Evolutionary conservation across 2,888 invertebrate species (phyloP), one percentile per base, ranked within the genome.

Genomic region (Craniophora ligustri): DNA sequence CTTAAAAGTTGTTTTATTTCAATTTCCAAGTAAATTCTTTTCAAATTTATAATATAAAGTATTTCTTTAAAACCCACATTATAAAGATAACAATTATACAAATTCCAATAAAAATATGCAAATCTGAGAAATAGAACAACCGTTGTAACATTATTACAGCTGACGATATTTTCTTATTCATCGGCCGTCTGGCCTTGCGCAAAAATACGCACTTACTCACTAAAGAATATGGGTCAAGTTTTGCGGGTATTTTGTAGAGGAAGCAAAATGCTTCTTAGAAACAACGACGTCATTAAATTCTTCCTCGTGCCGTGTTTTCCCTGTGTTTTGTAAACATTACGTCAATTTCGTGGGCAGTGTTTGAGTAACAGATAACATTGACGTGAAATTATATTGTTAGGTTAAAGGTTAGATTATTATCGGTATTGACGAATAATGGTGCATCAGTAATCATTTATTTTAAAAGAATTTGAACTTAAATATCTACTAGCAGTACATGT

Each of bases 141-240:
- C 10, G 45, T 16, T 15, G 23, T 15, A 35, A 16, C 61, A 32
- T 66, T 59, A 28, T 42, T 45, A 63, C 68, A 71, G 49, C 63
- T 66, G 63, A 66, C 54, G 42, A 35, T 30, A 54, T 35, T 10
- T 11, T 56, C 31, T 51, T 51, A 60, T 50, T 55, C 59, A 70
- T 55, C 23, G 23, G 18, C 11, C 30, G n/a, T n/a, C n/a, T n/a
- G 48, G 50, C 76, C 73, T 70, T 75, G 70, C 11, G 51, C 36
- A 31, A 53, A 56, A 36, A 59, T 40, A 51, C 38, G 42, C 51
- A 48, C 26, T 16, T 54, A 41, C 42, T 48, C 64, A 69, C 42
- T 70, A 51, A 68, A 74, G 59, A 65, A 72, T 62, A 45, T 75
- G 36, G 71, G 66, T 64, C 70, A 71, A 74, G 60, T 56, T 73